Evolutionary conservation across 2,113 vertebrate species (phyloP), one percentile per base, ranked within the genome.

Genomic region (Lagopus leucura): DNA sequence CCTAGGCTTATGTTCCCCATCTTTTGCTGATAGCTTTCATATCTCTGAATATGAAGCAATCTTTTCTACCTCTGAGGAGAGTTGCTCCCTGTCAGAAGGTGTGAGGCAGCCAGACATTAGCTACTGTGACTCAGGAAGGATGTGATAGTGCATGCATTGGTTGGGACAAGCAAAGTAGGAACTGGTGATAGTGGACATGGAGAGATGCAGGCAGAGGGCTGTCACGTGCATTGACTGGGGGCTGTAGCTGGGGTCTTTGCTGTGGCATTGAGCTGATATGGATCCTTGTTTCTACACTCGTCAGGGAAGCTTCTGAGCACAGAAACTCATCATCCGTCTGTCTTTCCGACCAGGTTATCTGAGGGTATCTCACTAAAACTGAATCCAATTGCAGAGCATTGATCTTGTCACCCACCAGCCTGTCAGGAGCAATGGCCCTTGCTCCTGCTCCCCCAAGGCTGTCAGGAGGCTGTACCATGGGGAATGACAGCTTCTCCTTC

Each of bases 301-400:
- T 71, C 20, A 15, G 69, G 64, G 38, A 61, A 72, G 60, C 15
- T 86, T 58, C 36, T 10, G 65, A 65, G 61, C 32, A 32, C 61
- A 54, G 36, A 74, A 69, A 57, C 57, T 97, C 72, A 43, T 86
- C 76, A 78, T 69, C 64, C 40, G 24, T 74, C 88, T 0, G 0
- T 65, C 52, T 64, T 45, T 55, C 76, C 76, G 94, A 81, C 85
- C 57, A 73, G 21, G 70, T 88, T 93, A 73, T 84, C 90, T 81
- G 66, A 88, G 90, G 63, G 48, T 88, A 93, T 69, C 91, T 90
- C 3, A 3, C 69, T 86, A 69, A 83, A 92, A 64, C 75, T 38
- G 79, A 92, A 92, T 83, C 73, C 80, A 90, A 84, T 93, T 90
- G 81, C 85, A 69, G 88, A 86, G 16, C 82, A 94, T 84, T 0